Evolutionary conservation across 1,140 invertebrate genomes (phyloP).

Genomic region (Trissolcus basalis): DNA sequence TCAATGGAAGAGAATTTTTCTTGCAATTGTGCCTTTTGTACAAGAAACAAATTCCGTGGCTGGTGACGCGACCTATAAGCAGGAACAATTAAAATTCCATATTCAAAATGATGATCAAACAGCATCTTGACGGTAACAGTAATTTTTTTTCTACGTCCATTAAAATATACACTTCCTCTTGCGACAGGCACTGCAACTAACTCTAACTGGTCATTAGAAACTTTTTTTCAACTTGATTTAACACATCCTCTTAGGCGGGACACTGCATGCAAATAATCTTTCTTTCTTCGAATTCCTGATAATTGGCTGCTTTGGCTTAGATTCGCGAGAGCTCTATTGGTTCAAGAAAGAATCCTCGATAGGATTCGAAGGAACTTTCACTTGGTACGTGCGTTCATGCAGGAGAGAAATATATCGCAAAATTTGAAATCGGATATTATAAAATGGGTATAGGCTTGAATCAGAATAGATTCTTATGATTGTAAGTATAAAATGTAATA

Average conservation of each 20-base stretch:
- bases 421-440: too few species aligned
- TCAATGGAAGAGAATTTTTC: slow-evolving; percentile 5
- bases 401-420: too few species aligned
- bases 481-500: too few species aligned
- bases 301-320: background rate
- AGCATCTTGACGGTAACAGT: slow-evolving; percentile 1
- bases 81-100: too few species aligned
- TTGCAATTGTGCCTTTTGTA: too few species aligned
- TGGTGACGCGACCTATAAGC: too few species aligned
- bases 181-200: slow-evolving; percentile 1
- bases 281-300: too few species aligned
- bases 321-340: background rate
- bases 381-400: too few species aligned
- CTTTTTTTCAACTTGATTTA: slow-evolving; percentile 45
- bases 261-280: too few species aligned
- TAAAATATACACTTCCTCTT: slow-evolving; percentile 39
- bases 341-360: background rate
- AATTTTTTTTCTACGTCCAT: slow-evolving; percentile 9
- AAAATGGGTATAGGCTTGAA: too few species aligned
- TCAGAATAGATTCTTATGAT: too few species aligned
- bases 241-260: slow-evolving; percentile 24
- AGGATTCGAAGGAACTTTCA: slow-evolving; percentile 1
- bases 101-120: background rate
- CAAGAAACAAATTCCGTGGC: too few species aligned
- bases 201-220: slow-evolving; percentile 32